Percentiles rank a stretch among this genome's conserved stretches.
Conservation (phyloP, 2,797 vertebrate genomes). For the Brotogeris chrysoptera region DNA sequence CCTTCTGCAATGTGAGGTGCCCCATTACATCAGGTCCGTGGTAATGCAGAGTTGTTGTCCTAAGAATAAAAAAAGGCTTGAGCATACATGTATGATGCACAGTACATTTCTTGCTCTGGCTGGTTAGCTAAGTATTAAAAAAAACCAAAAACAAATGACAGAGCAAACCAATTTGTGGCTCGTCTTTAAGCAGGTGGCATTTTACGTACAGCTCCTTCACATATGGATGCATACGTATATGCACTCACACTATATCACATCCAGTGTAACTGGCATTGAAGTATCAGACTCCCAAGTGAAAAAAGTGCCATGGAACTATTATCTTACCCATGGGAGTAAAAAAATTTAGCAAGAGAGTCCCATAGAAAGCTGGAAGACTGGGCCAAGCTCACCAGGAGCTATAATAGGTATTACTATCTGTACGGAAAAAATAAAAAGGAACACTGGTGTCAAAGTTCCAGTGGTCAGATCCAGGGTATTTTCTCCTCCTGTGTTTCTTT, state of each 20-base stretch:
- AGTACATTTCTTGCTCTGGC: not conserved
- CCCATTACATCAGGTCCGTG: not conserved
- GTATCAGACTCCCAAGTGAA: not conserved
- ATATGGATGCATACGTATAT: rapidly evolving
- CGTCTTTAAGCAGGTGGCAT: not conserved
- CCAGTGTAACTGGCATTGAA: not conserved
- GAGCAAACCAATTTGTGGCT: not conserved
- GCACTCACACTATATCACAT: rapidly evolving
- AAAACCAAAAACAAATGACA: not conserved
- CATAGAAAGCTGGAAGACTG: not conserved
- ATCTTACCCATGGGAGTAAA: not conserved
- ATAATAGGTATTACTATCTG: not conserved
- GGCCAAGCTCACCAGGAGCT: not conserved
- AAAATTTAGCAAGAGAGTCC: not conserved
- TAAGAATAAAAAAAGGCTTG: not conserved
- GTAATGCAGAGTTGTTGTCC: not conserved
- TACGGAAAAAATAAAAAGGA: not conserved
- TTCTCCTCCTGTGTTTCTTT: not conserved
- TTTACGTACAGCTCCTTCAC: not conserved
- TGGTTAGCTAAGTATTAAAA: not conserved
- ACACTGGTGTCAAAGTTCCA: not conserved
- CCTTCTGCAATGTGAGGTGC: rapidly evolving
- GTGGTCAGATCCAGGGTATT: not conserved
- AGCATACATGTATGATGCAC: not conserved
- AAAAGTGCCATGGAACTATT: not conserved